phyloP scores from a whole-genome alignment of 2,888 invertebrate genomes.

The Psylliodes chrysocephalus region DNA sequence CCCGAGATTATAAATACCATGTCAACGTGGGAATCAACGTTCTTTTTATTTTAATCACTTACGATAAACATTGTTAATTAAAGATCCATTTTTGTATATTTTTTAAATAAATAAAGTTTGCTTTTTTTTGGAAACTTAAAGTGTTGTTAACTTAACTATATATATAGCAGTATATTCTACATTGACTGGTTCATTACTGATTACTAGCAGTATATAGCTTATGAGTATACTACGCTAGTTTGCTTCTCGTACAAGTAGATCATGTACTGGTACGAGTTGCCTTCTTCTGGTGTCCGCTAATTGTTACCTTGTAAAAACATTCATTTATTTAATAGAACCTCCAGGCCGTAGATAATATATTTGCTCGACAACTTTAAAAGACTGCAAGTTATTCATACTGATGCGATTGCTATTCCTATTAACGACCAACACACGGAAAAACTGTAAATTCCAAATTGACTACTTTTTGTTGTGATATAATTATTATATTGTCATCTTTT shows the following conservation, averaged over 20 bases:
- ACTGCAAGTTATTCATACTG: conserved; percentile 19
- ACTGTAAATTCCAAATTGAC: no score
- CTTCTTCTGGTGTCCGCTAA: conserved; percentile 26
- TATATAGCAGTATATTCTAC: no score
- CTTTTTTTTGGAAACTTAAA: no score
- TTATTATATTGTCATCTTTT: no score
- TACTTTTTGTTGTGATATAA: no score
- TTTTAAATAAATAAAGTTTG: no score
- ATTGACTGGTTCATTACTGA: background rate
- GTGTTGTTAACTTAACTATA: no score
- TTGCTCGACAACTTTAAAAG: conserved; percentile 10
- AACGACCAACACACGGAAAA: background rate
- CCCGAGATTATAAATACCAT: no score
- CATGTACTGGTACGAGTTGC: conserved; percentile 16
- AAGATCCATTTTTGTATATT: no score
- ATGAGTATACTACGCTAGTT: conserved; percentile 3
- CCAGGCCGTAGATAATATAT: conserved; percentile 14
- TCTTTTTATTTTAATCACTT: no score
- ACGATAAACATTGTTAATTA: no score
- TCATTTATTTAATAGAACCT: conserved; percentile 21
- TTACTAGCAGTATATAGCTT: background rate
- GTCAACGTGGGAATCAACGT: no score
- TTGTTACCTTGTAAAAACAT: conserved; percentile 21
- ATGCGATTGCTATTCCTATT: conserved; percentile 2
- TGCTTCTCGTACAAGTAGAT: conserved; percentile 22